Evolutionary conservation across 2,888 invertebrate genomes (phyloP), one percentile per base, ranked within the genome.

Genomic region (Drosophila nigritarsus): DNA sequence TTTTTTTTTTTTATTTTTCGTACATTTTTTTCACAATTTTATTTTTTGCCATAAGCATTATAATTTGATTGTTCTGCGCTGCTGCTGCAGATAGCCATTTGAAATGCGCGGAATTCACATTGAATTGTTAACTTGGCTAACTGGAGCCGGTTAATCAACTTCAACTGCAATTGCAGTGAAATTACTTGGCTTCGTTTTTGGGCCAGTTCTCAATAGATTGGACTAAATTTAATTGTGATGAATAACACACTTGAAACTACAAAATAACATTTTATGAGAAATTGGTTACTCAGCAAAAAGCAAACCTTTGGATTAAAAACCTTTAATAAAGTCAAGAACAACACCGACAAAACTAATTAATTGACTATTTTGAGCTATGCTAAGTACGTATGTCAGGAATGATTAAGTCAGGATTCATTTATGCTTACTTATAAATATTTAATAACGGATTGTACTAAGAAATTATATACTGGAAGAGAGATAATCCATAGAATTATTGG

Each of bases 1-100:
- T 63, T 73, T 75, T 71, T 70, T 59, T 36, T 48, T 24, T 38
- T 61, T 45, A n/a, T 53, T 65, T 66, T 54, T 48, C 65, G 24
- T 15, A 50, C 18, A 65, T 66, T 66, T 45, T 65, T 42, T 65
- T 82, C 48, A 51, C 71, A 80, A 73, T 81, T 81, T 58, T 61
- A 11, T 50, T 64, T 51, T 80, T 59, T 42, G 45, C 24, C 34
- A 34, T 24, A 45, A 45, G 42, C 65, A 50, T 63, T 62, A 72
- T 62, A 80, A 76, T 80, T 77, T 80, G 76, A 78, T 78, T 78
- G 81, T 78, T 80, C 80, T 76, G 71, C 71, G 62, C 53, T 54
- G 64, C 73, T 62, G 50, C 20, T 27, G 48, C 34, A 38, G 48
- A 49, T 42, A 63, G 56, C 32, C 76, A 71, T 59, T 74, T 29